Base-by-base conservation (phyloP, 2,888 invertebrate species). In the Lasius platythorax region DNA sequence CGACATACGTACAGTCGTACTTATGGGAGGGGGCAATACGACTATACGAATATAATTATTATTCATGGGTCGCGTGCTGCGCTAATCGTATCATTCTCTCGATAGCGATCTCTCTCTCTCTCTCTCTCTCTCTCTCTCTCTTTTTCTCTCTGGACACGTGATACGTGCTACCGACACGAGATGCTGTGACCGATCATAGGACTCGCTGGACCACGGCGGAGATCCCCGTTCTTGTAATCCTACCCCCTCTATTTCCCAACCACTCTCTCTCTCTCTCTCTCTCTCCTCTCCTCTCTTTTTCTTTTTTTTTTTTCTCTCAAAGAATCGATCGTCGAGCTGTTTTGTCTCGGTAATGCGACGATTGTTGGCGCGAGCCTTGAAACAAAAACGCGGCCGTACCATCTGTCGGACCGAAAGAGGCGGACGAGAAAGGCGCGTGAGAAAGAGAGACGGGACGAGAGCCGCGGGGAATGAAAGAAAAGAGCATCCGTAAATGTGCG, bases 311-410 rank as follows among this genome's bases (percentile, higher is more conserved):
- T 82, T 74, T 78, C 85, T 88, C 87, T 89, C 89, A 91, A 91
- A 92, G 88, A 89, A 84, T 85, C 91, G 92, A 93, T 93, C 93
- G 93, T 93, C 92, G 93, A 93, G 90, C 92, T 93, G 93, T 93
- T 94, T 92, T 94, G 94, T 94, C 93, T 92, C 92, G 92, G 87
- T 94, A 95, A 95, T 94, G 94, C 94, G 93, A 92, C 94, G 94
- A 94, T 94, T 94, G 94, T 93, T 93, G 91, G 91, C 91, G 91
- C 90, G 91, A 91, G 92, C 91, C 93, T 94, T 93, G 94, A 94
- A 94, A 95, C 94, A 94, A 95, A 94, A 94, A 94, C 93, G 92
- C 91, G 87, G 87, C 87, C 89, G 85, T 89, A 91, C 94, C 93
- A 94, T 94, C 94, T 94, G 94, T 94, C 93, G 92, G 84, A 86